These are phyloP conservation scores for Pygoscelis adeliae DNA, from an alignment of 2,113 vertebrate species.

Conservation along the genomic window DNA sequence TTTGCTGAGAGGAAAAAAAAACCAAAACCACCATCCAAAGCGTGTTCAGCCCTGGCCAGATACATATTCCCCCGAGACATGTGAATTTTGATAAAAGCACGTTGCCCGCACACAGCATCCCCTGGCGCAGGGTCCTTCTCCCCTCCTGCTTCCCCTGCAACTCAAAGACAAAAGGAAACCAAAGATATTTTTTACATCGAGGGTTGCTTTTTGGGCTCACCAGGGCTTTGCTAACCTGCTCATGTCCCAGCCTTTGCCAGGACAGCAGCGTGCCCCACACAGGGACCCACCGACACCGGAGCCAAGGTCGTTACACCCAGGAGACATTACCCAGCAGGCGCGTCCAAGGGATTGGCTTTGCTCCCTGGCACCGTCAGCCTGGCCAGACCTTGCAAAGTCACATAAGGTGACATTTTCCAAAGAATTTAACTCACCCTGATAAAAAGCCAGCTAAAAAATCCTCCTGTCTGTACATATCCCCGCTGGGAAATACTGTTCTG, in stretches of 20 bases:
- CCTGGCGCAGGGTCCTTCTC: neutral
- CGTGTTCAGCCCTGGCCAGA: neutral
- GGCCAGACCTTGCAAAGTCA: neutral
- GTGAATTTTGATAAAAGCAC: neutral
- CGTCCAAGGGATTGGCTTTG: neutral
- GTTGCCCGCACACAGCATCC: accelerated
- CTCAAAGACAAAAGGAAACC: neutral
- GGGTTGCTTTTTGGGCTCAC: neutral
- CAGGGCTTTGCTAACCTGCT: neutral
- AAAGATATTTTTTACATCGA: neutral
- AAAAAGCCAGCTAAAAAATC: neutral
- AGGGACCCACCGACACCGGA: accelerated
- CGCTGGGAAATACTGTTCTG: neutral
- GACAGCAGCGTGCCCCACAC: neutral
- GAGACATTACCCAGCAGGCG: neutral
- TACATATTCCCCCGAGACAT: neutral
- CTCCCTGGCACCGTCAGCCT: neutral
- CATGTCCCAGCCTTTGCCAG: neutral
- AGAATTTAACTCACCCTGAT: neutral
- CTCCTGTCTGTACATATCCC: neutral
- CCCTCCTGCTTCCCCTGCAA: neutral
- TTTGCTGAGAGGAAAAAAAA: neutral
- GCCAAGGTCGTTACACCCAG: neutral
- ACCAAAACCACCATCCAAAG: neutral
- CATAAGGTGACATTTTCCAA: constrained; percentile 1